A percentile compares a stretch with the other conserved stretches of the same genome.
Conservation (phyloP, 2,113 vertebrate genomes). For the Clarias gariepinus region DNA sequence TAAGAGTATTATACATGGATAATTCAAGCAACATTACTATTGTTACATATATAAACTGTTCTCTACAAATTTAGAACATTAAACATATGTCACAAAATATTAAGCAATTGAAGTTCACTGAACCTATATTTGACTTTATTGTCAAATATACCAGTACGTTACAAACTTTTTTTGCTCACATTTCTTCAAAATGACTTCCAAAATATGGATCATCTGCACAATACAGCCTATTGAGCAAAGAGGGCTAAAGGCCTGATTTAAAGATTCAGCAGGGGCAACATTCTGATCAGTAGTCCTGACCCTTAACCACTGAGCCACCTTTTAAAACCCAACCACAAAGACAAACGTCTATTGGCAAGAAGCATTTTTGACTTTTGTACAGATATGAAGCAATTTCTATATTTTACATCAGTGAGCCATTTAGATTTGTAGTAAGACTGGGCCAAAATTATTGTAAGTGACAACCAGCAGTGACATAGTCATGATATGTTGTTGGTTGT, state of each 20-base stretch:
- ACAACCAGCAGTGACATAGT: not conserved
- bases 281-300: not conserved
- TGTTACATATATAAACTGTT: not conserved
- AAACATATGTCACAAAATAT: not conserved
- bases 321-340: not conserved
- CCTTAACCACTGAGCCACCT: not conserved
- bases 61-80: not conserved
- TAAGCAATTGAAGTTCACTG: not conserved
- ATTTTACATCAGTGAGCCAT: not conserved
- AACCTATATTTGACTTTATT: not conserved
- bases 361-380: too few relatives aligned
- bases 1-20: not conserved
- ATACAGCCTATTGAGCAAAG: not conserved
- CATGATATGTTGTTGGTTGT: not conserved
- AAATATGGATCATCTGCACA: not conserved
- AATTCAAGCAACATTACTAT: not conserved
- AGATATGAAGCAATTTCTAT: not conserved
- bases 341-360: not conserved
- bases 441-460: not conserved
- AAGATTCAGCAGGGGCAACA: not conserved
- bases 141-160: not conserved
- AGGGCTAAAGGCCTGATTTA: not conserved
- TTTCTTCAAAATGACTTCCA: not conserved
- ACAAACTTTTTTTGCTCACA: not conserved
- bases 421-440: not conserved